Conservation (phyloP, 2,888 invertebrate species). For the Epistrophella euchroma region DNA sequence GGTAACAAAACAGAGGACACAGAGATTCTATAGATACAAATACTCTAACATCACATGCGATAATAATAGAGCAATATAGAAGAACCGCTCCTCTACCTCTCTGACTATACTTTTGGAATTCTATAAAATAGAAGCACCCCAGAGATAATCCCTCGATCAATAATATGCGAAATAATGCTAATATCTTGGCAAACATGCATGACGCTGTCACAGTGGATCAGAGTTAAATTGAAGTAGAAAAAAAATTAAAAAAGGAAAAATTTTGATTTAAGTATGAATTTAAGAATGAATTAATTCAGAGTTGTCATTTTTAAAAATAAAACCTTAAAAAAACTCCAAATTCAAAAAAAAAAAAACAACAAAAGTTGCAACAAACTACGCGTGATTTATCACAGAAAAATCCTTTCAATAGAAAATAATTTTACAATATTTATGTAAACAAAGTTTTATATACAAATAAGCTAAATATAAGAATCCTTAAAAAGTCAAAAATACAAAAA, state of each 20-base stretch:
- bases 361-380: too few relatives aligned
- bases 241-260: neutral
- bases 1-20: constrained; percentile 39
- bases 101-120: constrained; percentile 63
- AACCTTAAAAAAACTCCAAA: too few relatives aligned
- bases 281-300: too few relatives aligned
- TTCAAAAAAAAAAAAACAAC: too few relatives aligned
- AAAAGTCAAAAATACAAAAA: too few relatives aligned
- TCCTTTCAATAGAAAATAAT: too few relatives aligned
- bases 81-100: neutral
- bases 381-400: too few relatives aligned
- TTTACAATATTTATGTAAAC: too few relatives aligned
- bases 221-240: neutral
- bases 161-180: constrained; percentile 76
- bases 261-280: too few relatives aligned
- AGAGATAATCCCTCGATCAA: constrained; percentile 78
- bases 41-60: constrained; percentile 30
- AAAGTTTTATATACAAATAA: too few relatives aligned
- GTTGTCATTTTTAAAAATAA: too few relatives aligned
- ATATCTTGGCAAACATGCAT: constrained; percentile 63
- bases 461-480: too few relatives aligned
- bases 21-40: constrained; percentile 18
- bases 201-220: constrained; percentile 21
- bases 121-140: constrained; percentile 71
- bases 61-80: neutral